Percentiles rank a stretch among this genome's conserved stretches.
phyloP scores from a whole-genome alignment of 2,797 vertebrate species.

The Alcedo quadribrachys region DNA sequence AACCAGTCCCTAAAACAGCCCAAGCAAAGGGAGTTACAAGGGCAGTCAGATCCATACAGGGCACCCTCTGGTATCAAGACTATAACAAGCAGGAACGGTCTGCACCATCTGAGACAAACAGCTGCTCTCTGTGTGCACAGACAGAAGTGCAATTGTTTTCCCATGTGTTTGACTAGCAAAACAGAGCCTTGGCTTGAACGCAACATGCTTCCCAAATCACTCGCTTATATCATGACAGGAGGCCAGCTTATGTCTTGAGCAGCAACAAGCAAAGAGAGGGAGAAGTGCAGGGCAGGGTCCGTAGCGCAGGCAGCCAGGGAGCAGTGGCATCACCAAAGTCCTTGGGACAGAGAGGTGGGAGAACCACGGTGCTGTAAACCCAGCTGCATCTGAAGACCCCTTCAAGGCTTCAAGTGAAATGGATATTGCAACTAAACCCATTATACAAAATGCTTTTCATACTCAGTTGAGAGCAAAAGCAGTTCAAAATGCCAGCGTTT shows the following conservation, averaged over 20 bases:
- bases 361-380: neutral
- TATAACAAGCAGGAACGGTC: neutral
- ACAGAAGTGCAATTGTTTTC: constrained; percentile 66
- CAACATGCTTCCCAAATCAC: neutral
- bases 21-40: neutral
- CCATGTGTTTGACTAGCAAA: constrained; percentile 51
- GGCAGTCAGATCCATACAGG: neutral
- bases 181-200: constrained; percentile 39
- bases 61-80: neutral
- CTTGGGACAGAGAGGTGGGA: neutral
- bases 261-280: neutral
- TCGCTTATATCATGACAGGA: neutral
- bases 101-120: constrained; percentile 25
- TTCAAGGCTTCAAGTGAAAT: neutral
- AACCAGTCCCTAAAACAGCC: neutral
- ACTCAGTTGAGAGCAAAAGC: neutral
- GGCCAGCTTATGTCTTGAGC: constrained; percentile 2
- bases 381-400: neutral
- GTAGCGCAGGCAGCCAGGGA: neutral
- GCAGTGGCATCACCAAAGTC: neutral
- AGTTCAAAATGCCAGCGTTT: neutral
- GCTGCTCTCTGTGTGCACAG: constrained; percentile 52
- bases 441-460: neutral
- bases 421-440: neutral
- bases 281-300: neutral